Evolutionary conservation across 2,888 invertebrate species (phyloP), one percentile per base, ranked within the genome.

Genomic region (Napeogenes sylphis): DNA sequence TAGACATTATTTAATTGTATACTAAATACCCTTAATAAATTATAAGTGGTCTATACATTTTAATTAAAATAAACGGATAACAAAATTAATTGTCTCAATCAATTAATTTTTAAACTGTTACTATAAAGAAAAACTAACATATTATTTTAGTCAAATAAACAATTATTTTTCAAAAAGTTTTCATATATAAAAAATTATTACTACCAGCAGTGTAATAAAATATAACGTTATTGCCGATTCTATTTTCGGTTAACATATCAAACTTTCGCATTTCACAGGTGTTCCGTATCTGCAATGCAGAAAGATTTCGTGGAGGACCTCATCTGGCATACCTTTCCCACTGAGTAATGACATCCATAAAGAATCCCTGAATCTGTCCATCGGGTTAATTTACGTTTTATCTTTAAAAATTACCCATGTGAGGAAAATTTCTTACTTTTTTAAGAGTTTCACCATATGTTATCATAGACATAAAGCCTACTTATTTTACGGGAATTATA

Each of bases 291-390:
- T 79, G 82, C 81, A 82, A 71, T 80, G 81, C 79, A 79, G 80
- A 71, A 79, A 77, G 76, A 81, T 78, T 77, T 75, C 73, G 73
- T 46, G 62, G 68, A 69, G 66, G 67, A 73, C 76, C 76, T 79
- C 69, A 82, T 81, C 78, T 83, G 83, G 76, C 70, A 64, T 68
- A 71, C 71, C 71, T 68, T 68, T 69, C 65, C 66, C 67, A 65
- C 71, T 79, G 78, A 80, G 72, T 80, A 81, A 83, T 81, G 76
- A 71, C 70, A 67, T 62, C 75, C 71, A 82, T 81, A 81, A 81
- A 78, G 75, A 76, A 76, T 62, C 62, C 47, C 57, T 56, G 60
- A 62, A 62, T 65, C 62, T 55, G 55, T 56, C 42, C 60, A 64
- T 66, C 58, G 57, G 61, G 62, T 63, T 63, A 58, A 57, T 66